Evolutionary conservation across 2,113 vertebrate species (phyloP).

Genomic region (Electrona antarctica): DNA sequence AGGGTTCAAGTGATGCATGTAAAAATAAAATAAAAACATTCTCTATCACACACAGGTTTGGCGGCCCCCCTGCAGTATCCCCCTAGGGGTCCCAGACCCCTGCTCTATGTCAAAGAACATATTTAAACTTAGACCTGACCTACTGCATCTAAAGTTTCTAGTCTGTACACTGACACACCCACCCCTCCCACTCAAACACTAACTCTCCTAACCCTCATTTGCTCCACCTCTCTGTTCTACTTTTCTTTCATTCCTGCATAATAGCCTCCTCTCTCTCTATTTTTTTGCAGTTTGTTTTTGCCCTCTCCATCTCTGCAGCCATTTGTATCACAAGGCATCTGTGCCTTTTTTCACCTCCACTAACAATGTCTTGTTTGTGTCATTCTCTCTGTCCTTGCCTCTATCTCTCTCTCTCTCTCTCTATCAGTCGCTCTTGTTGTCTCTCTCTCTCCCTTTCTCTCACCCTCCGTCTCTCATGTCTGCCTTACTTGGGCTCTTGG

Average conservation of each 20-base stretch:
- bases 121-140: slow-evolving; percentile 8
- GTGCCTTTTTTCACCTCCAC: slow-evolving; percentile 38
- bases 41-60: too few species aligned
- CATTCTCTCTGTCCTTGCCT: slow-evolving; percentile 48
- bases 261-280: neutral
- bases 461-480: neutral
- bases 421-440: neutral
- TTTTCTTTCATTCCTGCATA: slow-evolving; percentile 25
- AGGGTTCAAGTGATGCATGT: too few species aligned
- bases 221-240: slow-evolving; percentile 23
- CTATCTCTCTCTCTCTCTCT: slow-evolving; percentile 14
- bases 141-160: slow-evolving; percentile 35
- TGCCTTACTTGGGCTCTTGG: neutral
- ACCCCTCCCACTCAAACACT: neutral
- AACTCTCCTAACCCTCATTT: slow-evolving; percentile 34
- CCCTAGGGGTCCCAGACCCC: too few species aligned
- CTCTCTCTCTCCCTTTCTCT: slow-evolving; percentile 22
- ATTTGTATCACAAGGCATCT: slow-evolving; percentile 60
- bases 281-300: neutral
- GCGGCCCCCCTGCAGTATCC: too few species aligned
- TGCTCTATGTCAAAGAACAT: too few species aligned
- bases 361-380: slow-evolving; percentile 55
- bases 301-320: slow-evolving; percentile 42
- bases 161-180: slow-evolving; percentile 36
- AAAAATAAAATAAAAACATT: too few species aligned